Base-by-base conservation (phyloP, 2,113 vertebrate genomes). In the Muntiacus reevesi region DNA sequence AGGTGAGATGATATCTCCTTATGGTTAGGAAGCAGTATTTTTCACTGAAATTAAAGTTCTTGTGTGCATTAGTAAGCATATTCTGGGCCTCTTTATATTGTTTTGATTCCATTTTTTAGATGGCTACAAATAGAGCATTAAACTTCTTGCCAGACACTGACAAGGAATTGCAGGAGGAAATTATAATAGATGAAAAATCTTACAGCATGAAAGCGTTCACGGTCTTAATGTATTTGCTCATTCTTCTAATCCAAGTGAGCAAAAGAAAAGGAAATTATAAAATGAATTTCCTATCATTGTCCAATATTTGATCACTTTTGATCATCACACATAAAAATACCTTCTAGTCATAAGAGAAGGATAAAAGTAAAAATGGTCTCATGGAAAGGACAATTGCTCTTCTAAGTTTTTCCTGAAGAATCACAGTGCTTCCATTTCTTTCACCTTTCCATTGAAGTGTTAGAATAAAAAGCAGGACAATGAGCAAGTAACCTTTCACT, bases 321-420 rank as follows among this genome's bases (percentile, higher is more conserved):
- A 88, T 95, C 96, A 96, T 92, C 54, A 62, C 84, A 78, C 74
- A 93, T 59, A 88, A 93, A 97, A 97, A 94, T 23, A 28, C n/a
- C 43, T 93, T 79, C 92, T 54, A 47, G 76, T 40, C 89, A 94
- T 47, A 74, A 71, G 19, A 95, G 50, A 71, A 93, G 85, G 71
- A 64, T 92, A 79, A 93, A 97, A 84, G 67, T 52, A 76, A 94
- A 89, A 91, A 91, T 55, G 88, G 2, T 64, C 94, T 92, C 43
- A 1, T 43, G 55, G 19, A 47, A 76, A 97, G 93, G 91, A 86
- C 88, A 60, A 90, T 96, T 87, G 57, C 45, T 74, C 43, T 76
- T 52, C 81, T 50, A 83, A 83, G 67, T 55, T 43, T 74, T 87
- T n/a, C 87, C 47, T 40, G 71, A 79, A 88, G 60, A 64, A 87